phyloP scores from a whole-genome alignment of 1,140 invertebrate species.

The Anastatus disparis region DNA sequence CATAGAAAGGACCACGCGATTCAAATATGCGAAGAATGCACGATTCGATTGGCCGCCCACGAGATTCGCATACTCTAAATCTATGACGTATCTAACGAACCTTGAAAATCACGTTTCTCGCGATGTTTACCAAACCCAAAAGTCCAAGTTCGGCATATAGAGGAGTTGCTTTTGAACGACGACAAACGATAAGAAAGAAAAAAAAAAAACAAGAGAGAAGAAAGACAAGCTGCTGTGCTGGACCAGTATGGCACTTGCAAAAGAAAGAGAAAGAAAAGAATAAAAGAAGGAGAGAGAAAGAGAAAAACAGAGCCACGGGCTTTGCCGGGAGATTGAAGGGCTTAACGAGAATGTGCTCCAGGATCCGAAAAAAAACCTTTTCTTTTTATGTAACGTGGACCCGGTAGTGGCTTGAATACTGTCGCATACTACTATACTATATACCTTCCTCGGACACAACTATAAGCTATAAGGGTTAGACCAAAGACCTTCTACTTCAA shows the following conservation, averaged over 20 bases:
- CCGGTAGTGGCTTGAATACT: neutral
- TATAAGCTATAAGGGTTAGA: neutral
- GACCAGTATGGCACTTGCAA: too few relatives aligned
- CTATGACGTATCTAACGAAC: slow-evolving; percentile 55
- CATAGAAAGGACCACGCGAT: too few relatives aligned
- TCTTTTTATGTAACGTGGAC: slow-evolving; percentile 28
- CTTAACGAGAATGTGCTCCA: slow-evolving; percentile 35
- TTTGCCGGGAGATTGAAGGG: slow-evolving; percentile 28
- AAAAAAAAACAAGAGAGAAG: too few relatives aligned
- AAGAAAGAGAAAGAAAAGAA: neutral
- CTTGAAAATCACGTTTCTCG: slow-evolving; percentile 55
- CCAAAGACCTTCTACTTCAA: slow-evolving; percentile 31
- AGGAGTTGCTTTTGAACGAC: too few relatives aligned
- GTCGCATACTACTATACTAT: neutral
- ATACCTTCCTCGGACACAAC: neutral
- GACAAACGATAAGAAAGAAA: too few relatives aligned
- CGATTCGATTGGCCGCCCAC: slow-evolving; percentile 30
- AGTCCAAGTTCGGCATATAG: neutral
- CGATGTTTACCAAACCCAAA: slow-evolving; percentile 49
- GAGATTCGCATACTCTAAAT: slow-evolving; percentile 36
- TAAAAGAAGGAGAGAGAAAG: neutral
- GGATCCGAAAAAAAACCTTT: neutral
- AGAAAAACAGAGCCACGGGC: neutral
- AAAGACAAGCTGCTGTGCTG: too few relatives aligned
- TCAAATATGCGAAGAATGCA: too few relatives aligned